Percentiles rank a stretch among this genome's conserved stretches.
phyloP scores from a whole-genome alignment of 2,888 invertebrate species.

The Camptogramma bilineatum region DNA sequence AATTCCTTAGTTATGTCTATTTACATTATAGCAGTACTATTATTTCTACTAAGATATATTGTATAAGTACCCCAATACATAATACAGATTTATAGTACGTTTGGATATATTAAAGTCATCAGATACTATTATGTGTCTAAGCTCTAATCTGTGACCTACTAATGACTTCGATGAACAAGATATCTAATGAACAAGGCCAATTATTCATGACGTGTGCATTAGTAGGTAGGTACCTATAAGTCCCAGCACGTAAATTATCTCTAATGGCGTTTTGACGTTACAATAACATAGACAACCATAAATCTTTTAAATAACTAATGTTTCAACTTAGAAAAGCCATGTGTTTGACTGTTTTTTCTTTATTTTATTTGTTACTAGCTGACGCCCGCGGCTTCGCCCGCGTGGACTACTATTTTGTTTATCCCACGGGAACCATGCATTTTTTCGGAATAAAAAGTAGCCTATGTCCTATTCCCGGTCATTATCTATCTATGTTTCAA shows the following conservation, averaged over 20 bases:
- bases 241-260: neutral
- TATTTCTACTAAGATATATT: no score
- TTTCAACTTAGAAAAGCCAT: neutral
- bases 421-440: no score
- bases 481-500: no score
- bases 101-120: neutral
- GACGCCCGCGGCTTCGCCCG: no score
- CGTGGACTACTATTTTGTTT: no score
- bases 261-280: neutral
- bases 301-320: neutral
- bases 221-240: neutral
- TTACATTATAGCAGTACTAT: no score
- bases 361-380: no score
- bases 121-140: neutral
- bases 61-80: no score
- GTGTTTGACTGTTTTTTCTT: neutral
- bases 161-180: constrained; percentile 3
- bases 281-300: neutral
- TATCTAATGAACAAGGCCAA: neutral
- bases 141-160: neutral
- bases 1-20: no score
- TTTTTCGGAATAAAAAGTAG: no score
- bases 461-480: no score
- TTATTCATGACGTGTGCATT: constrained; percentile 4
- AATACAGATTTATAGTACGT: no score